phyloP scores from a whole-genome alignment of 2,888 invertebrate species.

The Lottia scabra region DNA sequence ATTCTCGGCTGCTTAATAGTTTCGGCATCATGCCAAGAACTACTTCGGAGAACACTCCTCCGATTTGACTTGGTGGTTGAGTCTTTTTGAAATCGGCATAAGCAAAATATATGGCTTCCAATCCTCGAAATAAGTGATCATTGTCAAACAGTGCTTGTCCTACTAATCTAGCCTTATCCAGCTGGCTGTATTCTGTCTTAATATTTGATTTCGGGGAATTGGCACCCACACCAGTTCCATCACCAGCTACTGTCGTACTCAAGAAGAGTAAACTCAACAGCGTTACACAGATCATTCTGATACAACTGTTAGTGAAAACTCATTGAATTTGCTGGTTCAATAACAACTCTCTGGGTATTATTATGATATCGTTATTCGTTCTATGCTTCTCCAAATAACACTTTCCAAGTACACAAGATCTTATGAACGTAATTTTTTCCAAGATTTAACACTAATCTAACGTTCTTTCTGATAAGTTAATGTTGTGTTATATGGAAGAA shows the following conservation, averaged over 20 bases:
- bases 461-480: too few species aligned
- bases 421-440: too few species aligned
- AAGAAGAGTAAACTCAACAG: too few species aligned
- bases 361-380: too few species aligned
- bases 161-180: neutral
- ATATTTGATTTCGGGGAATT: neutral
- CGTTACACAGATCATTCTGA: too few species aligned
- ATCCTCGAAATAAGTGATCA: neutral
- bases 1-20: conserved; percentile 15
- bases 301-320: too few species aligned
- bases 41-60: neutral
- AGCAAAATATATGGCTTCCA: neutral
- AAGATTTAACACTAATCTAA: too few species aligned
- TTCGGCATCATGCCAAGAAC: conserved; percentile 16
- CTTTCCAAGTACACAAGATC: too few species aligned
- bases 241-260: too few species aligned
- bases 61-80: neutral
- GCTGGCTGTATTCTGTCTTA: neutral
- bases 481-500: neutral
- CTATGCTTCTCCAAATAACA: too few species aligned
- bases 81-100: neutral
- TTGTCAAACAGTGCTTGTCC: neutral
- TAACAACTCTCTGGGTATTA: too few species aligned
- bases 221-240: neutral
- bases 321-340: too few species aligned